phyloP scores from a whole-genome alignment of 2,797 vertebrate genomes.

The Anguilla obscura region DNA sequence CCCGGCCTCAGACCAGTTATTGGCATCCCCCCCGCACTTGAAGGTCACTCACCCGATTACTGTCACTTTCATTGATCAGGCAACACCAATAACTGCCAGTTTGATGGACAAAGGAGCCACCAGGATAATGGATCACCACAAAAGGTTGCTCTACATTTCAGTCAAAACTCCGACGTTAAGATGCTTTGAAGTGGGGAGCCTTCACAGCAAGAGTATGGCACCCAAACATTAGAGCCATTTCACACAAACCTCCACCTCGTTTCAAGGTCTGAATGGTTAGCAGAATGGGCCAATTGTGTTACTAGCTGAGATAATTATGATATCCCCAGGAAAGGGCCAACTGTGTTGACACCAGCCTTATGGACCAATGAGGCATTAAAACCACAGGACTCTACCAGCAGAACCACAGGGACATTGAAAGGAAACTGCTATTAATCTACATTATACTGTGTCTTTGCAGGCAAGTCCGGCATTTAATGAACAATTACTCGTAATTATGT shows the following conservation, averaged over 20 bases:
- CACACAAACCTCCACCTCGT: not conserved
- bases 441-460: not conserved
- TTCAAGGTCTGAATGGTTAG: not conserved
- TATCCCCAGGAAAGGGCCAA: not conserved
- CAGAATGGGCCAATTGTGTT: not conserved
- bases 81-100: conserved; percentile 15
- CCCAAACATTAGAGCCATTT: not conserved
- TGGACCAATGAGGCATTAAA: conserved; percentile 3
- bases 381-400: not conserved
- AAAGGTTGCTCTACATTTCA: not conserved
- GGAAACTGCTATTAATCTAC: not conserved
- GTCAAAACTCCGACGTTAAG: not conserved
- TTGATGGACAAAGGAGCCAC: conserved; percentile 21
- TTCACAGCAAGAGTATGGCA: not conserved
- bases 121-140: not conserved
- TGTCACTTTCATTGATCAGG: conserved; percentile 32
- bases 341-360: not conserved
- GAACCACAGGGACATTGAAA: not conserved
- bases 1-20: conserved; percentile 14
- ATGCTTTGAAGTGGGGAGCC: not conserved
- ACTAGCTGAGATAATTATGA: conserved; percentile 9
- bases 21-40: not conserved
- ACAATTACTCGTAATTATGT: conserved; percentile 26
- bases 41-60: conserved; percentile 31
- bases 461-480: not conserved